A percentile compares a stretch with the other conserved stretches of the same genome.
Evolutionary conservation across 2,113 vertebrate species (phyloP).

Genomic region (Sciurus niger): DNA sequence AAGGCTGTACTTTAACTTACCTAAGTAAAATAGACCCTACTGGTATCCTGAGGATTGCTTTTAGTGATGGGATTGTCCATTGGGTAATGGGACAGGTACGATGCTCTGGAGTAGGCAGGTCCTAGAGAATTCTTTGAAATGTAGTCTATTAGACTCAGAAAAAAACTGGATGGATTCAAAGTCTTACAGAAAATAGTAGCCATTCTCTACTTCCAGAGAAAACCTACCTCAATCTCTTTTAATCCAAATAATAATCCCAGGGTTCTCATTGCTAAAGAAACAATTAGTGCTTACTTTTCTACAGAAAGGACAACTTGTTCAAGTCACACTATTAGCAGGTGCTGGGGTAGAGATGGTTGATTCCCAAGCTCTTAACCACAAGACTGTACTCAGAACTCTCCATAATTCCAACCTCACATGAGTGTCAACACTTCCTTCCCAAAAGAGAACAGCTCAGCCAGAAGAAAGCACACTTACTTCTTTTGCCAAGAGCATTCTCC

Average conservation of each 20-base stretch:
- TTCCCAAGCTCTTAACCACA: slow-evolving; percentile 34
- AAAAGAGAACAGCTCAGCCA: slow-evolving; percentile 28
- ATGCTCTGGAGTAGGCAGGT: not conserved
- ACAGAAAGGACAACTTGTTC: not conserved
- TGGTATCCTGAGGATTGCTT: not conserved
- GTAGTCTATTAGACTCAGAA: not conserved
- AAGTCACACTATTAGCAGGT: not conserved
- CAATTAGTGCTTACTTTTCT: not conserved
- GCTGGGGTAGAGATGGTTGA: not conserved
- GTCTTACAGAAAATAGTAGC: not conserved
- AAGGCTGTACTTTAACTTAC: not conserved
- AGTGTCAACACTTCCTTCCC: slow-evolving; percentile 68
- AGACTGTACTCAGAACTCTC: not conserved
- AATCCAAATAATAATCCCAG: not conserved
- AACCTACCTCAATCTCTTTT: not conserved
- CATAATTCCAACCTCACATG: slow-evolving; percentile 49
- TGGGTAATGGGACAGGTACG: not conserved
- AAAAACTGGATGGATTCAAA: not conserved
- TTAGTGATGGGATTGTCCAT: not conserved
- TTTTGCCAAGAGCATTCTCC: slow-evolving; percentile 64
- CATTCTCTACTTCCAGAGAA: not conserved
- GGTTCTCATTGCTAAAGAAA: not conserved
- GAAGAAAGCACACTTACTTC: slow-evolving; percentile 56
- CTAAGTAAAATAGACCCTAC: slow-evolving; percentile 11
- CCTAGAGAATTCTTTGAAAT: not conserved